Base-by-base conservation (phyloP, 2,113 vertebrate genomes). In the Paraplagusia blochii region DNA sequence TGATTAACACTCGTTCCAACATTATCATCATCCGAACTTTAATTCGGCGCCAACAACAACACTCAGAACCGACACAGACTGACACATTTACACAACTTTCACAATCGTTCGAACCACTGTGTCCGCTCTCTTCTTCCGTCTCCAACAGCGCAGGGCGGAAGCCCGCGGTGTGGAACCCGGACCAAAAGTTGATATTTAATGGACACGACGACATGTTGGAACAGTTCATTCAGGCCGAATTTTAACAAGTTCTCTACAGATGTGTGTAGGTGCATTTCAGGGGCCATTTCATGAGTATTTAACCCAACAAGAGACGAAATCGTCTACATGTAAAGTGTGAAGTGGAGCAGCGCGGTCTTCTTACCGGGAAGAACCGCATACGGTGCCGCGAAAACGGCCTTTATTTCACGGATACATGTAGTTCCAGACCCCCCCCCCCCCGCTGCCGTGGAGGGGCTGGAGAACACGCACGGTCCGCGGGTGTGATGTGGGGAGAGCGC, bases 111-210 rank as follows among this genome's bases (percentile, higher is more conserved):
- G 9, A 12, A 38, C 18, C 8, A 16, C 36, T 61, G 29, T 29
- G 44, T 10, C 14, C 38, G 16, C n/a, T 22, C 35, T n/a, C 22
- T 22, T 69, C 44, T 62, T 35, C 44, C 34, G 36, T 50, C 35
- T 45, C 43, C 60, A 45, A 1, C 19, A 2, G 52, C 22, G 10
- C 12, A 19, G 62, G 51, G 79, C 77, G 73, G 79, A 80, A 79
- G 72, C 54, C 13, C n/a, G n/a, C n/a, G n/a, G 18, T 4, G 3
- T 7, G 9, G 39, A 36, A 40, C 11, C 22, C 22, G 3, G 9
- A 8, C 43, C 6, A 14, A 54, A 77, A 78, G 35, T 63, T 49
- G 15, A 14, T 8, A 33, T 77, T 59, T 46, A 22, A 29, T 44
- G 18, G 19, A 29, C 13, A 47, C 4, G 0, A 38, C 8, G 4